phyloP scores from a whole-genome alignment of 2,888 invertebrate genomes.

The Cheilosia grossa region DNA sequence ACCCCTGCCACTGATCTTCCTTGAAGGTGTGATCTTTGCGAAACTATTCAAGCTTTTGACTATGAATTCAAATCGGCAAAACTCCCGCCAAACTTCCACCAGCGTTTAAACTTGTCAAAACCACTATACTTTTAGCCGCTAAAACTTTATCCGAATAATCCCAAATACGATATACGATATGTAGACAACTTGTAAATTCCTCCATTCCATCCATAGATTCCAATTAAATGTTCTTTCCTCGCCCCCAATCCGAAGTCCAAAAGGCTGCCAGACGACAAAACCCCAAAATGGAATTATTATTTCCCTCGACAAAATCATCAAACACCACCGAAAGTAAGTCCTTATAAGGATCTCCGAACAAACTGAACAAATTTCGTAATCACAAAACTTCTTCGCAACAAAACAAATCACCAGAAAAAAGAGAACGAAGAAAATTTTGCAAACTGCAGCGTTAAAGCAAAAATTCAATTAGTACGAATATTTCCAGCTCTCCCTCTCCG shows the following conservation, averaged over 20 bases:
- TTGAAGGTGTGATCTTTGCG: too few relatives aligned
- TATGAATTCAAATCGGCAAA: too few relatives aligned
- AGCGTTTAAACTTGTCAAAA: too few relatives aligned
- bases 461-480: constrained; percentile 50
- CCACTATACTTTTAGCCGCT: too few relatives aligned
- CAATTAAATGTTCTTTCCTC: constrained; percentile 38
- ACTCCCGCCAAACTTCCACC: too few relatives aligned
- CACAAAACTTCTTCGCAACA: constrained; percentile 2
- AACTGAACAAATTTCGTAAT: background rate
- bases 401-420: background rate
- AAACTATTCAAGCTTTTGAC: too few relatives aligned
- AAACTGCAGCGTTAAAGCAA: constrained; percentile 30
- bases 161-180: background rate
- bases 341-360: background rate
- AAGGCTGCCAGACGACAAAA: background rate
- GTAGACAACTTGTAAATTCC: background rate
- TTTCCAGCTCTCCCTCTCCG: background rate
- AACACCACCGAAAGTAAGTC: background rate
- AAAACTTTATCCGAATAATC: background rate
- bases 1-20: too few relatives aligned
- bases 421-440: constrained; percentile 8
- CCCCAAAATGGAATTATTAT: constrained; percentile 16
- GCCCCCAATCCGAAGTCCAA: background rate
- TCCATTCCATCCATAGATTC: constrained; percentile 3
- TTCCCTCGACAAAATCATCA: background rate